These are phyloP conservation scores for Motacilla alba DNA, from an alignment of 2,113 vertebrate genomes.

Conservation along the genomic window DNA sequence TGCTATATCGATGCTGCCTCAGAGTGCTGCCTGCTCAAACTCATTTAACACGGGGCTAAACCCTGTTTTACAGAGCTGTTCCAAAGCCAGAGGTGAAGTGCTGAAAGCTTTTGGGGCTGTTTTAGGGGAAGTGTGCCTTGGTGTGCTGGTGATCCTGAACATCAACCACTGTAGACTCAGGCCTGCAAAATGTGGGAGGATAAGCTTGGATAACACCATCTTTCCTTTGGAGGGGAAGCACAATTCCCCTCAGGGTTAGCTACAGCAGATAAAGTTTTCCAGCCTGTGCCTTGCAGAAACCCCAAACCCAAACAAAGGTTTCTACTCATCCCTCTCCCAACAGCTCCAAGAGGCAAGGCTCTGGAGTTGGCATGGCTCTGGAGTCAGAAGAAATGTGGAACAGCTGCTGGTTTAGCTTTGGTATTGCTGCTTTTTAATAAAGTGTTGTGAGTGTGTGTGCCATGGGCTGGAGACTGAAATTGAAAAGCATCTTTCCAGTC, in stretches of 20 bases:
- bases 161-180: rapidly evolving
- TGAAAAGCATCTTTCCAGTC: background rate
- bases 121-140: background rate
- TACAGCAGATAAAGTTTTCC: background rate
- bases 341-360: background rate
- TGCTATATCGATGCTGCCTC: background rate
- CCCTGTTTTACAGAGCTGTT: background rate
- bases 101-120: background rate
- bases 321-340: rapidly evolving
- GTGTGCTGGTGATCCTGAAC: background rate
- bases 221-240: background rate
- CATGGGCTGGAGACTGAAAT: background rate
- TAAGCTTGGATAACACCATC: background rate
- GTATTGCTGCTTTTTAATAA: background rate
- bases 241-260: background rate
- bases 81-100: background rate
- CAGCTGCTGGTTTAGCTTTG: background rate
- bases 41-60: background rate
- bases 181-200: background rate
- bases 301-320: background rate
- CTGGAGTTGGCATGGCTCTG: background rate
- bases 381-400: background rate
- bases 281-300: background rate
- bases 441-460: background rate
- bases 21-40: background rate